Evolutionary conservation across 2,888 invertebrate species (phyloP), one percentile per base, ranked within the genome.

Genomic region (Mycalesis mineus): DNA sequence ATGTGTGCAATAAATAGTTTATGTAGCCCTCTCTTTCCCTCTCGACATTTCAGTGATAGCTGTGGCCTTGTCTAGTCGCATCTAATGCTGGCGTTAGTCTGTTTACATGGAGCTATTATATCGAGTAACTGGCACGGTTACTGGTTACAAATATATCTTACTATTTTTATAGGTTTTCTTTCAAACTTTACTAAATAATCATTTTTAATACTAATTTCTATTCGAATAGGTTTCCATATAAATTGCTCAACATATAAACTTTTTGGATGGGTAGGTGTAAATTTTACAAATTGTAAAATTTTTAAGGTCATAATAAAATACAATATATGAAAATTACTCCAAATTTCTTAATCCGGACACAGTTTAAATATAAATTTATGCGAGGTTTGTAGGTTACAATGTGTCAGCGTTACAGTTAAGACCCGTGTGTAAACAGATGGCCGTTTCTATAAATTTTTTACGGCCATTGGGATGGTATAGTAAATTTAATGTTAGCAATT

Each of bases 41-140:
- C 89, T 84, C 88, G 82, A 87, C 89, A 88, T 88, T 89, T 88
- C 87, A 88, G 87, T 87, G 88, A 88, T 89, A 89, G 87, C 83
- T 86, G 77, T 83, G 87, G 89, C 88, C 89, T 89, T 88, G 89
- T 89, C 89, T 89, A 88, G 88, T 89, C 87, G 86, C 89, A 89
- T 89, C 89, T 88, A 89, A 89, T 88, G 84, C 88, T 85, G 82
- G 88, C 82, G 72, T 84, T 87, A 87, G 88, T 80, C 71, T 69
- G 82, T 89, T 89, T 77, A 80, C 72, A 78, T 66, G 61, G 61
- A 54, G 55, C 60, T 56, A 55, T 64, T 71, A 66, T 62, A 60
- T 67, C 66, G 61, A 82, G 82, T 73, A 64, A 80, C 84, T 84
- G 33, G 78, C 70, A 53, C 62, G 50, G 50, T 63, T 61, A 73